phyloP scores from a whole-genome alignment of 2,797 vertebrate species.

The Triplophysa bombifrons region DNA sequence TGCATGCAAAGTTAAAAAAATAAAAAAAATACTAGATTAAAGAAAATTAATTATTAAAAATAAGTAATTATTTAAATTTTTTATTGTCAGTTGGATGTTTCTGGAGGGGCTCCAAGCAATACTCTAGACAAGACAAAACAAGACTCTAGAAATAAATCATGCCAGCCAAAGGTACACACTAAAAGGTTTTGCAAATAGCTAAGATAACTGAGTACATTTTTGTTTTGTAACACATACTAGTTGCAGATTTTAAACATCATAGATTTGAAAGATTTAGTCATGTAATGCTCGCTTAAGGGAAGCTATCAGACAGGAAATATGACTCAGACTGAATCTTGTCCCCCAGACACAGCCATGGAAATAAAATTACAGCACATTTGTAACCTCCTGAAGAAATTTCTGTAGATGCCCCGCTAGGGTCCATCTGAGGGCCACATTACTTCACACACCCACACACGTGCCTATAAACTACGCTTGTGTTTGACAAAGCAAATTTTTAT shows the following conservation, averaged over 20 bases:
- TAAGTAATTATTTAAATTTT: no score
- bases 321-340: neutral
- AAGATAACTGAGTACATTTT: neutral
- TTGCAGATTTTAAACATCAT: neutral
- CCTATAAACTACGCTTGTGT: constrained; percentile 14
- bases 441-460: constrained; percentile 23
- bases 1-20: no score
- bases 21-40: no score
- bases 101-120: no score
- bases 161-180: neutral
- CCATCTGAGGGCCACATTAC: neutral
- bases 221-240: neutral
- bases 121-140: neutral
- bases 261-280: neutral
- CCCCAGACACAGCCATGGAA: neutral
- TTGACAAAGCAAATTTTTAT: neutral
- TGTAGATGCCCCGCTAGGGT: neutral
- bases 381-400: constrained; percentile 14
- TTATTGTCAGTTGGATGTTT: no score
- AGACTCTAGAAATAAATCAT: neutral
- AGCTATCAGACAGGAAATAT: neutral
- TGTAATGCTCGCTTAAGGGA: neutral
- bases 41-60: no score
- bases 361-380: neutral
- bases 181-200: neutral